A percentile compares a stretch with the other conserved stretches of the same genome.
These are phyloP conservation scores for Carassius carassius DNA, from an alignment of 2,113 vertebrate species.

Conservation along the genomic window DNA sequence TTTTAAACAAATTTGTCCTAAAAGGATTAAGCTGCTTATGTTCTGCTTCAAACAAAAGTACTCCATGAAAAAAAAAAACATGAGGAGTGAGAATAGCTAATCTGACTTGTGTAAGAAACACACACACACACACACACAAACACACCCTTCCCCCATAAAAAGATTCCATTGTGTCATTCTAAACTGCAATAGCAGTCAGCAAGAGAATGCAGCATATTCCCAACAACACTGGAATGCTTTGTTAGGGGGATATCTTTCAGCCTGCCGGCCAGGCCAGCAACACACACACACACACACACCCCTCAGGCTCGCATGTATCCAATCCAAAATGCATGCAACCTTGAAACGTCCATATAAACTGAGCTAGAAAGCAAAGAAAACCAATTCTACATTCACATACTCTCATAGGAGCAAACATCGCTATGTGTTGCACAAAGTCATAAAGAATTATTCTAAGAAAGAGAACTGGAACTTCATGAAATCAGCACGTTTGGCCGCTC, in stretches of 20 bases:
- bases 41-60: background rate
- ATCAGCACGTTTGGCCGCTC: background rate
- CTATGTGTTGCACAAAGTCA: background rate
- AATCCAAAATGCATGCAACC: slow-evolving; percentile 17
- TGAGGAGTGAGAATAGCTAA: slow-evolving; percentile 54
- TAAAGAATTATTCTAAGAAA: background rate
- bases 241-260: slow-evolving; percentile 42
- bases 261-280: background rate
- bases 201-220: slow-evolving; percentile 42
- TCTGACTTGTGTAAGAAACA: slow-evolving; percentile 44
- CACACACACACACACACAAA: slow-evolving; percentile 36
- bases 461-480: slow-evolving; percentile 14
- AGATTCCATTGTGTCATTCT: slow-evolving; percentile 57
- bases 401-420: background rate
- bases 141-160: slow-evolving; percentile 41
- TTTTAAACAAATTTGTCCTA: background rate
- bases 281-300: background rate
- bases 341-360: slow-evolving; percentile 19
- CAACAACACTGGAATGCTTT: slow-evolving; percentile 51
- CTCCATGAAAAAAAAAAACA: slow-evolving; percentile 40
- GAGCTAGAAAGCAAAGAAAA: background rate
- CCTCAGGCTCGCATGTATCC: background rate
- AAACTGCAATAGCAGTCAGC: slow-evolving; percentile 29
- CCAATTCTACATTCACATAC: slow-evolving; percentile 12
- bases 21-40: background rate